A percentile compares a stretch with the other conserved stretches of the same genome.
These are phyloP conservation scores for Acanthosoma haemorrhoidale DNA, from an alignment of 2,888 invertebrate genomes.

Conservation along the genomic window DNA sequence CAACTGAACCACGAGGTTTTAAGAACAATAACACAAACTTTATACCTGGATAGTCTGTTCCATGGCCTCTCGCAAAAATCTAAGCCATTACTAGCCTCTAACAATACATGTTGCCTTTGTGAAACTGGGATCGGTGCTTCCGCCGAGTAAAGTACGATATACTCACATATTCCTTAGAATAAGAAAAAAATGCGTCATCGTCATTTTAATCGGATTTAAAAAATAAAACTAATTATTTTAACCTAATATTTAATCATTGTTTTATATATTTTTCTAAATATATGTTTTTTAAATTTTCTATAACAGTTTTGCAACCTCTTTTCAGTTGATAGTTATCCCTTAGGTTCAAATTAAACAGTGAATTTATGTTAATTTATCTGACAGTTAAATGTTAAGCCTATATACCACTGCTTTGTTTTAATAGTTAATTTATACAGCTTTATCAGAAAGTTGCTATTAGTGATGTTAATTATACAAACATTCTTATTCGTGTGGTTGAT, in stretches of 20 bases:
- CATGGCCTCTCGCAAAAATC: slow-evolving; percentile 37
- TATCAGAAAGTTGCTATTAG: too few relatives aligned
- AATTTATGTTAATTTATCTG: too few relatives aligned
- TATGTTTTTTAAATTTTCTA: neutral
- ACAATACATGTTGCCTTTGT: slow-evolving; percentile 36
- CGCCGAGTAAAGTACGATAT: neutral
- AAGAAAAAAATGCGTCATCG: neutral
- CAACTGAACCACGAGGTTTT: too few relatives aligned
- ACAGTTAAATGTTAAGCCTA: too few relatives aligned
- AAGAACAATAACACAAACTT: slow-evolving; percentile 6
- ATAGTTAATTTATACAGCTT: too few relatives aligned
- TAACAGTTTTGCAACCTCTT: neutral
- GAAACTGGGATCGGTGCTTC: slow-evolving; percentile 16
- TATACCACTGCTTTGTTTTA: too few relatives aligned
- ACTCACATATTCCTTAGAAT: neutral
- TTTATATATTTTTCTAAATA: neutral
- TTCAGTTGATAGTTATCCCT: too few relatives aligned
- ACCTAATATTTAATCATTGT: neutral
- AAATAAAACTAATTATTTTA: neutral
- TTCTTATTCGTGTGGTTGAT: too few relatives aligned
- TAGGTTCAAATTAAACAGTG: too few relatives aligned
- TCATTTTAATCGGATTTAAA: neutral
- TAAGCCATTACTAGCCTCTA: slow-evolving; percentile 38
- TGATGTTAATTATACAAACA: too few relatives aligned
- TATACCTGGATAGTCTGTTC: slow-evolving; percentile 38